Conservation (phyloP, 1,140 invertebrate species). For the Mamestra configurata region DNA sequence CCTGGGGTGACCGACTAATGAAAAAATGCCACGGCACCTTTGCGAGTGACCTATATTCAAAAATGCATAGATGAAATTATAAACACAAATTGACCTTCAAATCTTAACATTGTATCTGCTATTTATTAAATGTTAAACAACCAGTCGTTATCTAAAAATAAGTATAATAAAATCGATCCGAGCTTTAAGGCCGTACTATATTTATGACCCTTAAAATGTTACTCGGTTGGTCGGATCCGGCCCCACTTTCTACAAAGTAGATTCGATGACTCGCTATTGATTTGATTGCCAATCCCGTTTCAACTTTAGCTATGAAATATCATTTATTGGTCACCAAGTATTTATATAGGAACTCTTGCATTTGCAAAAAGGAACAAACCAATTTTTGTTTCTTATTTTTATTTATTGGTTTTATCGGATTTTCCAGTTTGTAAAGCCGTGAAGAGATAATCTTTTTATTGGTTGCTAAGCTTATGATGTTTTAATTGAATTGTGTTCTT, state of each 20-base stretch:
- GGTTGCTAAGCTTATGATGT: neutral
- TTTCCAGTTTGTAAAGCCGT: neutral
- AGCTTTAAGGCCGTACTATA: conserved; percentile 42
- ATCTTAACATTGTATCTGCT: neutral
- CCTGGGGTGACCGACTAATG: neutral
- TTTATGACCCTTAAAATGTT: conserved; percentile 58
- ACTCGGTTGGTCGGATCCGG: conserved; percentile 26
- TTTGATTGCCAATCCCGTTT: conserved; percentile 52
- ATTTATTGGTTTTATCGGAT: conserved; percentile 24
- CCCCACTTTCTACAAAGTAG: conserved; percentile 45
- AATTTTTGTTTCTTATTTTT: conserved; percentile 14
- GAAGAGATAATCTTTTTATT: conserved; percentile 13
- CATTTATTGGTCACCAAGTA: conserved; percentile 15
- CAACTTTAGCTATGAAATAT: conserved; percentile 36
- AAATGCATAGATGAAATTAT: neutral
- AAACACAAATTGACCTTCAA: conserved; percentile 9
- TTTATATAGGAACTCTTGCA: conserved; percentile 8
- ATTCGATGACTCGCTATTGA: conserved; percentile 40
- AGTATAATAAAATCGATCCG: conserved; percentile 47
- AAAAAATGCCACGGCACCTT: neutral
- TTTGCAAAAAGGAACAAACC: conserved; percentile 32
- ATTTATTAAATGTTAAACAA: conserved; percentile 24
- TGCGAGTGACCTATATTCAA: neutral
- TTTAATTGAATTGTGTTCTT: conserved; percentile 1
- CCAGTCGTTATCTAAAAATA: conserved; percentile 50